Evolutionary conservation across 1,140 invertebrate genomes (phyloP).

Genomic region (Bicyclus anynana): DNA sequence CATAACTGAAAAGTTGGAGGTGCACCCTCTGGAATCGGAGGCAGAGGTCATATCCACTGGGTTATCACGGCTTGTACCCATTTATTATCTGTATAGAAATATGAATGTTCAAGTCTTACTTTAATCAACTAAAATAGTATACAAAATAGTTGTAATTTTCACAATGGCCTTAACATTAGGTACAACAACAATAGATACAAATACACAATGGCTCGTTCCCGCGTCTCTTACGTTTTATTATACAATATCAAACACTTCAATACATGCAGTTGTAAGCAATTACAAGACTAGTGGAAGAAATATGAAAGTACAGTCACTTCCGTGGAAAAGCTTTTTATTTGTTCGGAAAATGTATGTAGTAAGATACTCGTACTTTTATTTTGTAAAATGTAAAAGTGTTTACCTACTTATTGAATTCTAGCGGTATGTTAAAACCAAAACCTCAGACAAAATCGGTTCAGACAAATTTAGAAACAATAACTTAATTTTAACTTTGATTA

Average conservation of each 20-base stretch:
- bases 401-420: too few relatives aligned
- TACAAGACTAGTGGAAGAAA: slow-evolving; percentile 39
- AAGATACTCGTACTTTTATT: too few relatives aligned
- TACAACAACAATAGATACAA: slow-evolving; percentile 51
- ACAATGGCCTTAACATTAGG: slow-evolving; percentile 64
- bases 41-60: too few relatives aligned
- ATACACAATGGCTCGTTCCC: slow-evolving; percentile 57
- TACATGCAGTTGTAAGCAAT: slow-evolving; percentile 38
- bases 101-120: background rate
- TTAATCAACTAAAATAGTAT: slow-evolving; percentile 2
- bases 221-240: slow-evolving; percentile 66
- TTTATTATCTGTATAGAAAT: background rate
- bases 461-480: too few relatives aligned
- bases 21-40: too few relatives aligned
- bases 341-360: background rate
- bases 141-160: slow-evolving; percentile 2
- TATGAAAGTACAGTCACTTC: slow-evolving; percentile 31
- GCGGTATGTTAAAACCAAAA: too few relatives aligned
- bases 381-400: too few relatives aligned
- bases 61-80: too few relatives aligned
- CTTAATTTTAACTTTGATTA: too few relatives aligned
- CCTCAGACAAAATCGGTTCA: too few relatives aligned
- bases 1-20: too few relatives aligned
- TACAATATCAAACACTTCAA: slow-evolving; percentile 58
- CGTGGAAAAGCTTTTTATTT: slow-evolving; percentile 7